Conservation (phyloP, 2,888 invertebrate genomes). For the Euplagia quadripunctaria region DNA sequence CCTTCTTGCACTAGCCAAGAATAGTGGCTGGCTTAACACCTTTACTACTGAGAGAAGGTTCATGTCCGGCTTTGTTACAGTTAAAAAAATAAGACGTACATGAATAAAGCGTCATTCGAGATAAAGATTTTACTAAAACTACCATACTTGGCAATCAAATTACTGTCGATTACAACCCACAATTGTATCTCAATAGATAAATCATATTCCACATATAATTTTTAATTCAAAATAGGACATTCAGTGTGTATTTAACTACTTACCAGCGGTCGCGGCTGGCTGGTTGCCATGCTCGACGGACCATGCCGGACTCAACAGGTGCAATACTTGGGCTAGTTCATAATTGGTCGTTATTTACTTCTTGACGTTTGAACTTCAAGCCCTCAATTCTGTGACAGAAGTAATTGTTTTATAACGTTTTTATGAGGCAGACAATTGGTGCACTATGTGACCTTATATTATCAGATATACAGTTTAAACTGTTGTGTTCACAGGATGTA, state of each 20-base stretch:
- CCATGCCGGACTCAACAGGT: slow-evolving; percentile 72
- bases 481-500: not conserved
- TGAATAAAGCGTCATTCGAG: not conserved
- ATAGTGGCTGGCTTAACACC: not conserved
- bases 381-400: slow-evolving; percentile 24
- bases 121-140: not conserved
- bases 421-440: slow-evolving; percentile 33
- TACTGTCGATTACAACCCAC: not conserved
- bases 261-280: slow-evolving; percentile 61
- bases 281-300: slow-evolving; percentile 65
- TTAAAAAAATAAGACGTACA: too few relatives aligned
- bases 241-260: slow-evolving; percentile 51
- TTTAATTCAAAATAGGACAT: slow-evolving; percentile 50
- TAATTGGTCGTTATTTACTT: slow-evolving; percentile 44
- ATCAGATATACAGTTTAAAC: not conserved
- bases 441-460: not conserved
- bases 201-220: slow-evolving; percentile 16
- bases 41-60: not conserved
- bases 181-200: not conserved
- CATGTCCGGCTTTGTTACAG: too few relatives aligned
- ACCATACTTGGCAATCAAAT: not conserved
- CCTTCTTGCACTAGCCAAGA: too few relatives aligned
- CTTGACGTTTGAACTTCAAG: slow-evolving; percentile 25
- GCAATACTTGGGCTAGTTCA: slow-evolving; percentile 61
- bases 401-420: slow-evolving; percentile 40